Conservation (phyloP, 2,113 vertebrate genomes). For the Chascanopsetta lugubris region DNA sequence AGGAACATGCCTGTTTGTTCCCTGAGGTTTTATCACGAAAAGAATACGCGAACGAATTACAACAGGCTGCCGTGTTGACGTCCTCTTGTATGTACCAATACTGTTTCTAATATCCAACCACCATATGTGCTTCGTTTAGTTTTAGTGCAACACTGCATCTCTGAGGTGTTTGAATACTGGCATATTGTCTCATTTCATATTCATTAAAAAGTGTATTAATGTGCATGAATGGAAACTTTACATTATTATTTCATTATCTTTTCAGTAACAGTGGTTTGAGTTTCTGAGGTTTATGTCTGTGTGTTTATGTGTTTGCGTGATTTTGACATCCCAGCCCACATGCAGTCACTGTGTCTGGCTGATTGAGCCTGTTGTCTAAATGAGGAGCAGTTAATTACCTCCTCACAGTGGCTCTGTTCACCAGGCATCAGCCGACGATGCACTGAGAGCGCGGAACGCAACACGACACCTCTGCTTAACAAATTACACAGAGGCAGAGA, state of each 20-base stretch:
- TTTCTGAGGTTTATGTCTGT: constrained; percentile 5
- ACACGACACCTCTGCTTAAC: constrained; percentile 49
- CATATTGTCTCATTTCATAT: constrained; percentile 1
- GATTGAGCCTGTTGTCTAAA: constrained; percentile 71
- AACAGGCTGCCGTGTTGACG: no score
- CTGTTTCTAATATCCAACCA: no score
- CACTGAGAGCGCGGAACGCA: constrained; percentile 57
- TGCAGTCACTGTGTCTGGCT: constrained; percentile 51
- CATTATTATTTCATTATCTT: constrained; percentile 6
- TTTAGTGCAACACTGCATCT: no score
- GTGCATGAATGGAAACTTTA: constrained; percentile 15
- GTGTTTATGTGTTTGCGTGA: constrained; percentile 6
- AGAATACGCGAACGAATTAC: no score
- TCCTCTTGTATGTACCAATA: no score
- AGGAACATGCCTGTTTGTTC: no score
- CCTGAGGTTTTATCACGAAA: no score
- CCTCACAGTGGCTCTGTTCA: constrained; percentile 55
- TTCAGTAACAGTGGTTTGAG: constrained; percentile 33
- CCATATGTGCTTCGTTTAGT: no score
- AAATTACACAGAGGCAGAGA: constrained; percentile 48
- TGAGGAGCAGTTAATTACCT: constrained; percentile 66
- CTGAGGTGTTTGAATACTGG: constrained; percentile 5
- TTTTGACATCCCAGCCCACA: constrained; percentile 51
- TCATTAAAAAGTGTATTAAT: constrained; percentile 12
- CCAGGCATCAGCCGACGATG: constrained; percentile 46